Base-by-base conservation (phyloP, 2,797 vertebrate genomes). In the Brachyrhaphis roseni region DNA sequence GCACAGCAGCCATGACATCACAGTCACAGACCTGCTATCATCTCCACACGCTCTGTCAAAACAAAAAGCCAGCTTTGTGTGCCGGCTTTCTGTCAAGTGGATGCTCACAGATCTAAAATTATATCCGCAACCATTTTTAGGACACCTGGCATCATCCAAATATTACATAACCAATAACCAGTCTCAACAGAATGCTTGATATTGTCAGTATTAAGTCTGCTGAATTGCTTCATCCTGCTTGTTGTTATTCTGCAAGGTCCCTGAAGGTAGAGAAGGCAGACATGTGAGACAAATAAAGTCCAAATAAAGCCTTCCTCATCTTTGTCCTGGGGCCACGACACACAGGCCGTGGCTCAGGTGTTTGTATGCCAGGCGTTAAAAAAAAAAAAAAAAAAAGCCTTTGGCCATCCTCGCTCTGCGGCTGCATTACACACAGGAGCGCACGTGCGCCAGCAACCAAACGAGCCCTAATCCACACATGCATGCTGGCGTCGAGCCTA, bases 401-500 rank as follows among this genome's bases (percentile, higher is more conserved):
- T 73, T 82, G 88, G 91, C 84, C 75, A 72, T 86, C 92, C 84
- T 84, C 84, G 90, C 89, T 84, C 78, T 86, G 85, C 87, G 70
- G 78, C 74, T 82, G 57, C 84, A 89, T 86, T 89, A 90, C 88
- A 86, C 81, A 81, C 77, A 36, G 23, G 31, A 73, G 45, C 70
- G 57, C 84, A 76, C 81, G 86, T 43, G 49, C 82, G 85, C 80
- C 76, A 83, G 89, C 74, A 78, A 86, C 90, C 86, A 90, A 94
- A 93, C 91, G 86, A 84, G 84, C 87, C 85, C 81, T 93, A 90
- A 93, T 94, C 91, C 91, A 93, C 90, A 87, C 89, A 91, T 80
- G 77, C 88, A 85, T 84, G 86, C 89, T 92, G 92, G 92, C 92
- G 88, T 94, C 92, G 92, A 85, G 90, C 90, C 94, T 96, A 95